Evolutionary conservation across 2,113 vertebrate species (phyloP).

Genomic region (Spilogale gracilis): DNA sequence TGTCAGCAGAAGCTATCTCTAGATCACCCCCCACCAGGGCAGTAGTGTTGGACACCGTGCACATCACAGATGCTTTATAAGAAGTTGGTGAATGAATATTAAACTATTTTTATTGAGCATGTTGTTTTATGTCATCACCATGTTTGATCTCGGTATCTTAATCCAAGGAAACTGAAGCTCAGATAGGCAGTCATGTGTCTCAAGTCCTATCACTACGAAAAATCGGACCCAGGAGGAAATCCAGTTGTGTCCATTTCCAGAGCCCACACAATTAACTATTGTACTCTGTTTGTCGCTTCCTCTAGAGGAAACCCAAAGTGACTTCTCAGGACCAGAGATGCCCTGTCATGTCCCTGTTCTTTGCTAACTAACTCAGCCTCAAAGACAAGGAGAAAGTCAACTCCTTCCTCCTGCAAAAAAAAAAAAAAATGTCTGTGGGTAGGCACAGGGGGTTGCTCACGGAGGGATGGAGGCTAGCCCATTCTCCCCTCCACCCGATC

Average conservation of each 20-base stretch:
- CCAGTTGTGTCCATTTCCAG: neutral
- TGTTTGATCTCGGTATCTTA: neutral
- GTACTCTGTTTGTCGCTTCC: neutral
- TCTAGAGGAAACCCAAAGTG: neutral
- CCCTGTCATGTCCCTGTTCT: neutral
- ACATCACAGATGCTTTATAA: neutral
- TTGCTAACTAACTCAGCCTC: neutral
- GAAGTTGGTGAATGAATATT: neutral
- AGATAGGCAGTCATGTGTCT: neutral
- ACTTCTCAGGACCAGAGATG: neutral
- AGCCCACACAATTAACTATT: neutral
- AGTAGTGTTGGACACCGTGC: neutral
- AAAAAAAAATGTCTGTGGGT: neutral
- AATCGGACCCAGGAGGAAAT: neutral
- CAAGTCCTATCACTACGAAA: neutral
- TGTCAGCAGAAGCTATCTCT: neutral
- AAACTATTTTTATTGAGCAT: neutral
- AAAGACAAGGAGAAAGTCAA: neutral
- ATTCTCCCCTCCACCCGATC: neutral
- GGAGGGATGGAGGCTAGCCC: neutral
- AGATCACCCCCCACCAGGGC: neutral
- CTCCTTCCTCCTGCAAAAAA: neutral
- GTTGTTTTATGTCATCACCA: neutral
- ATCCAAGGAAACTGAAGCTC: neutral
- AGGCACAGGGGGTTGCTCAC: neutral